Evolutionary conservation across 2,113 vertebrate species (phyloP).

Genomic region (Camelus bactrianus): DNA sequence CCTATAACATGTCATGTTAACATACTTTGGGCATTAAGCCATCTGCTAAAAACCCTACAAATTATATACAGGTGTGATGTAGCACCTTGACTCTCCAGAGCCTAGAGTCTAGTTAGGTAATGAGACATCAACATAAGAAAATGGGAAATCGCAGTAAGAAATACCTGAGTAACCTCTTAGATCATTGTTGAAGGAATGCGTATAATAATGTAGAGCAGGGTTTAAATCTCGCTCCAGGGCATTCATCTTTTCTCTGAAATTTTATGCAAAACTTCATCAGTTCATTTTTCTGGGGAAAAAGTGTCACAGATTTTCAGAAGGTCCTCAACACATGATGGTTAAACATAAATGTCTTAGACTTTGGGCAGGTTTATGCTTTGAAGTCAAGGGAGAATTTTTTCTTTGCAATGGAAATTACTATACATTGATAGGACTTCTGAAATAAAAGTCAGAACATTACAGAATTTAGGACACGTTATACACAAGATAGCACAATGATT

Average conservation of each 20-base stretch:
- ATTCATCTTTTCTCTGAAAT: not conserved
- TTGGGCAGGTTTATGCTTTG: not conserved
- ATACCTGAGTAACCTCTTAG: not conserved
- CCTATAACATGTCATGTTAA: not conserved
- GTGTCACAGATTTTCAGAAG: not conserved
- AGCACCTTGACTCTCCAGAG: not conserved
- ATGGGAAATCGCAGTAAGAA: not conserved
- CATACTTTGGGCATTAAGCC: not conserved
- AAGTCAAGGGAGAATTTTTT: not conserved
- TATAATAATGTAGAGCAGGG: not conserved
- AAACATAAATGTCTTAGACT: not conserved
- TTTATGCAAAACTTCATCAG: not conserved
- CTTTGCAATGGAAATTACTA: not conserved
- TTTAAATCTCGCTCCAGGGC: not conserved
- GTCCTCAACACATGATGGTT: not conserved
- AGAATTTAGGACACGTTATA: not conserved
- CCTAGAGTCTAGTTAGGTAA: not conserved
- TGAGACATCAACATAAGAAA: not conserved
- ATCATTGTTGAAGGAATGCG: not conserved
- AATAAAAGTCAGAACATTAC: not conserved
- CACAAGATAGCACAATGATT: not conserved
- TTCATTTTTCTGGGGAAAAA: not conserved
- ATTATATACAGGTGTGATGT: not conserved
- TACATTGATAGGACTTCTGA: not conserved
- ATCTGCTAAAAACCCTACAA: slow-evolving; percentile 1